A percentile compares a stretch with the other conserved stretches of the same genome.
phyloP scores from a whole-genome alignment of 2,888 invertebrate species.

The Andrena hattorfiana region DNA sequence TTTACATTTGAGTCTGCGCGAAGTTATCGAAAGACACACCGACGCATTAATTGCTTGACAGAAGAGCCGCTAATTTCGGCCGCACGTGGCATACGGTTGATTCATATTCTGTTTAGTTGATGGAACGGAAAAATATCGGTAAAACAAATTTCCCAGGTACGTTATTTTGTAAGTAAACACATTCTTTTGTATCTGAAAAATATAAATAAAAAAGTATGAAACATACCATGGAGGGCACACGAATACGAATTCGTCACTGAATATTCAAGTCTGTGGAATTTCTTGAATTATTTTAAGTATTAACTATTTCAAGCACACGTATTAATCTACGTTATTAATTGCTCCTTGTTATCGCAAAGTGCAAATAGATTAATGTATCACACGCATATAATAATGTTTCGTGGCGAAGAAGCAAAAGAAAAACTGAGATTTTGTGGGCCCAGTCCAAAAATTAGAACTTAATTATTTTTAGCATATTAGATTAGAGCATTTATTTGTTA shows the following conservation, averaged over 20 bases:
- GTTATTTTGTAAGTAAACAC: constrained; percentile 31
- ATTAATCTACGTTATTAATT: constrained; percentile 24
- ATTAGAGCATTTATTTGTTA: constrained; percentile 83
- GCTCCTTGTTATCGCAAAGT: neutral
- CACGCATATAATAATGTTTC: constrained; percentile 11
- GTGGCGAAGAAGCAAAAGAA: constrained; percentile 29
- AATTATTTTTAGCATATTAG: constrained; percentile 80
- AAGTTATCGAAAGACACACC: constrained; percentile 2
- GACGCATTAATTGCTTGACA: constrained; percentile 6
- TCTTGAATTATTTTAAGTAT: constrained; percentile 53
- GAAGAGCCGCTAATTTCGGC: constrained; percentile 16
- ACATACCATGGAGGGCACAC: neutral
- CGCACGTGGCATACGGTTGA: constrained; percentile 27
- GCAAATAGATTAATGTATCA: constrained; percentile 8
- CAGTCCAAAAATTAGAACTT: constrained; percentile 80
- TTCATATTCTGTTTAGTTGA: constrained; percentile 51
- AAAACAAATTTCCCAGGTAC: constrained; percentile 34
- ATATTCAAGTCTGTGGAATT: constrained; percentile 35
- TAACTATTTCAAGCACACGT: constrained; percentile 3
- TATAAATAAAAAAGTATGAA: neutral
- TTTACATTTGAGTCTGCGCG: constrained; percentile 25
- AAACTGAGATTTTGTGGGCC: constrained; percentile 68
- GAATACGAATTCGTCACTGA: constrained; percentile 13
- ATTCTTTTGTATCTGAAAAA: constrained; percentile 34
- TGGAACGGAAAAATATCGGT: constrained; percentile 34